Evolutionary conservation across 2,113 vertebrate genomes (phyloP), one percentile per base, ranked within the genome.

Genomic region (Myocastor coypus): DNA sequence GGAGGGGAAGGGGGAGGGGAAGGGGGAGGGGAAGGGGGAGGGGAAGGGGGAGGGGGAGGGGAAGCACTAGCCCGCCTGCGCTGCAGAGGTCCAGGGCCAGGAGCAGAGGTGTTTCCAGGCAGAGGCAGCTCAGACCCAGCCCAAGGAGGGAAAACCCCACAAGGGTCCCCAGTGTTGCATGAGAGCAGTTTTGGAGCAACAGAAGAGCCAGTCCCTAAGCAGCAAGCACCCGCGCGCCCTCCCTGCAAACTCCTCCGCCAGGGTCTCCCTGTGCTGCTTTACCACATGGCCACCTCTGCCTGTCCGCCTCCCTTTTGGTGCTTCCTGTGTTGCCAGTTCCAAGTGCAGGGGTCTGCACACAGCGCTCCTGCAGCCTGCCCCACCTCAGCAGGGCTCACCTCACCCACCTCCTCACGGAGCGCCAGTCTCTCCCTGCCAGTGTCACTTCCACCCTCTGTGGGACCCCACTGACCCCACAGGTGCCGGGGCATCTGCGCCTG

Each of bases 11-110:
- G n/a, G n/a, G n/a, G n/a, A n/a, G n/a, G n/a, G n/a, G n/a, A n/a
- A n/a, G n/a, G n/a, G n/a, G n/a, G n/a, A n/a, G n/a, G n/a, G n/a
- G n/a, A n/a, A n/a, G n/a, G n/a, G n/a, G n/a, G n/a, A n/a, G n/a
- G n/a, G n/a, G n/a, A n/a, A n/a, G n/a, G n/a, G 59, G 7, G 8
- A 22, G 26, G 59, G 59, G 59, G 22, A 57, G 7, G 7, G 42
- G 42, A 7, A 46, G 17, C 3, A 2, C 0, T 37, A 55, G 12
- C n/a, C 4, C 30, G 0, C 4, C 4, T n/a, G 0, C 4, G 6
- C 0, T 6, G 63, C 80, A 55, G 55, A 24, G 1, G 3, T 7
- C 71, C 63, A 0, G 34, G 17, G 13, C 37, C 30, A 8, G 3
- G 17, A 14, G 9, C 1, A 22, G 80, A 32, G 50, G 5, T 0